These are phyloP conservation scores for Labeo rohita DNA, from an alignment of 2,113 vertebrate species.

Conservation along the genomic window DNA sequence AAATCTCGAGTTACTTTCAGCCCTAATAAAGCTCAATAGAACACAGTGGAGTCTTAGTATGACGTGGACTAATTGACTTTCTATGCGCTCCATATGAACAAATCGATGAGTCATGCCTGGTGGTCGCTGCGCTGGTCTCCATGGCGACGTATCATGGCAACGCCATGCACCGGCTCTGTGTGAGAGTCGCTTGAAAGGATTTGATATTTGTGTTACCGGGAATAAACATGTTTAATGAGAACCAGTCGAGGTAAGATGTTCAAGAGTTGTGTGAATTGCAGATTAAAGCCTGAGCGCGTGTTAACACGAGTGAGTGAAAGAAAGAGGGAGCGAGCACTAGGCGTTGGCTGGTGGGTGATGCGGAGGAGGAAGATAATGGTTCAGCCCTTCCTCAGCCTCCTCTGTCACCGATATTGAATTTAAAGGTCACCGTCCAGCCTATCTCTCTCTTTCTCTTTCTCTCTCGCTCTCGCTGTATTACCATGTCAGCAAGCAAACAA, in stretches of 20 bases:
- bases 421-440: conserved; percentile 32
- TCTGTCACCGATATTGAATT: conserved; percentile 46
- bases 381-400: conserved; percentile 18
- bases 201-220: neutral
- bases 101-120: conserved; percentile 63
- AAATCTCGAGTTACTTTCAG: neutral
- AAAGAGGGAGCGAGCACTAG: conserved; percentile 27
- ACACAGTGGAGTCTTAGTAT: neutral
- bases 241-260: neutral
- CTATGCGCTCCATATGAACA: conserved; percentile 47
- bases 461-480: neutral
- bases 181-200: conserved; percentile 6
- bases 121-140: conserved; percentile 48
- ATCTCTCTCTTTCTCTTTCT: neutral
- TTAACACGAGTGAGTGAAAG: too few species aligned
- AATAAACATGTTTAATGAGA: conserved; percentile 10
- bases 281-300: neutral
- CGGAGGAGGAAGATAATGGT: conserved; percentile 35
- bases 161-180: conserved; percentile 1
- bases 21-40: neutral
- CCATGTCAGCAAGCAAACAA: neutral
- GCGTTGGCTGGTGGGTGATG: conserved; percentile 46
- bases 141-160: conserved; percentile 57
- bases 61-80: conserved; percentile 17
- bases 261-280: neutral